Percentiles rank a stretch among this genome's conserved stretches.
Evolutionary conservation across 2,797 vertebrate genomes (phyloP).

Genomic region (Sebastes matsubarae): DNA sequence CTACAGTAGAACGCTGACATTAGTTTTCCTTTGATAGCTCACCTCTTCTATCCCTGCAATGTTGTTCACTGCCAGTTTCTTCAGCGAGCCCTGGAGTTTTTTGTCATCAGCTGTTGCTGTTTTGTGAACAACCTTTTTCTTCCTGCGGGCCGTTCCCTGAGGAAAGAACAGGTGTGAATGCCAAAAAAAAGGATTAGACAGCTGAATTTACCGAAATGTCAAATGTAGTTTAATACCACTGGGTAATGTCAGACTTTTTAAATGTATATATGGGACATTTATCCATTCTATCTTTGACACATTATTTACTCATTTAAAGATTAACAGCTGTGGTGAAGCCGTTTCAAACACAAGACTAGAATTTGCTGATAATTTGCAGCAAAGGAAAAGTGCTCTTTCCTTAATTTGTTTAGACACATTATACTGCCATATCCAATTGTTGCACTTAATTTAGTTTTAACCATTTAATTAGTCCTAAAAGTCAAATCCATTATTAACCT

Average conservation of each 20-base stretch:
- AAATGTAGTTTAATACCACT: not conserved
- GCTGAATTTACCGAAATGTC: not conserved
- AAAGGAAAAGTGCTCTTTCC: not conserved
- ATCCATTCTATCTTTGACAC: not conserved
- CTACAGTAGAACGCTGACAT: not conserved
- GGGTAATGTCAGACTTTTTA: not conserved
- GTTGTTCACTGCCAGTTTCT: conserved; percentile 98
- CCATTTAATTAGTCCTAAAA: not conserved
- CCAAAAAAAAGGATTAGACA: not conserved
- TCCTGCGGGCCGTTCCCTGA: conserved; percentile 96
- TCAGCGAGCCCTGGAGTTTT: conserved; percentile 97
- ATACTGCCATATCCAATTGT: not conserved
- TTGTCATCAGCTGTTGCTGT: conserved; percentile 98
- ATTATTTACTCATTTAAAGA: not conserved
- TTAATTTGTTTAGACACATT: not conserved
- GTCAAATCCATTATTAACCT: not conserved
- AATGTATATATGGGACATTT: not conserved
- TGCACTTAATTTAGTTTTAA: not conserved
- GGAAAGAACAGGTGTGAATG: conserved; percentile 42
- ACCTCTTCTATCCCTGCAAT: conserved; percentile 99
- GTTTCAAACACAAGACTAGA: not conserved
- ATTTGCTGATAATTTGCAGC: not conserved
- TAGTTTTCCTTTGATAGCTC: conserved; percentile 32
- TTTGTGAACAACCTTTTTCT: conserved; percentile 99
- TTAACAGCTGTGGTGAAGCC: not conserved